These are phyloP conservation scores for Pardosa pseudoannulata DNA, from an alignment of 2,888 invertebrate genomes.

Conservation along the genomic window DNA sequence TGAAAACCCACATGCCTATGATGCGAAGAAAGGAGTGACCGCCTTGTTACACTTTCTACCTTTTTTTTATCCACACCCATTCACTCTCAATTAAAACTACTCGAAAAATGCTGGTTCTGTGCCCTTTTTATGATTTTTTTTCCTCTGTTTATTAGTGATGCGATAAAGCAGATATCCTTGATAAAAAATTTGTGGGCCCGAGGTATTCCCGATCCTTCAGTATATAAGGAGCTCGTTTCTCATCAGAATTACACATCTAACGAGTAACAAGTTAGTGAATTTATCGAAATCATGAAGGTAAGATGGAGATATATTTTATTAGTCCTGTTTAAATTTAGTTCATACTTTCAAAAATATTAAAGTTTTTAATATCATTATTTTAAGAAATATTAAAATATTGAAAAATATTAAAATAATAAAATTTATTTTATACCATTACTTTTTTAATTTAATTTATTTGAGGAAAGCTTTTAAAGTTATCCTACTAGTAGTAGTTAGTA, in stretches of 20 bases:
- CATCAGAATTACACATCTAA: background rate
- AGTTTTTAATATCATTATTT: no score
- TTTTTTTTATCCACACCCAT: background rate
- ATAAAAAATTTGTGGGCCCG: background rate
- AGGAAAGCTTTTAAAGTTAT: no score
- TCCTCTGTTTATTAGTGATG: background rate
- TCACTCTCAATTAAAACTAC: background rate
- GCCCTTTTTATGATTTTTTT: background rate
- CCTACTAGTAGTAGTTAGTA: no score
- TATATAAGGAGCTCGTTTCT: background rate
- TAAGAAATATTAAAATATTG: no score
- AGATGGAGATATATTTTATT: no score
- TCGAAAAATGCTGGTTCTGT: background rate
- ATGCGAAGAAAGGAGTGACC: no score
- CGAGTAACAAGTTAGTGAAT: background rate
- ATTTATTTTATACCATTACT: no score
- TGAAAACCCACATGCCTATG: no score
- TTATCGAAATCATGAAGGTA: background rate
- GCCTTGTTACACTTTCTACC: background rate
- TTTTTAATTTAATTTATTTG: no score
- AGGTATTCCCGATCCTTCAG: background rate
- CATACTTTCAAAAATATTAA: no score
- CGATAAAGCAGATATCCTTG: background rate
- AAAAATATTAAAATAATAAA: no score
- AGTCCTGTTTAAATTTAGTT: no score